Evolutionary conservation across 2,888 invertebrate genomes (phyloP).

Genomic region (Rhamphomyia laevipes): DNA sequence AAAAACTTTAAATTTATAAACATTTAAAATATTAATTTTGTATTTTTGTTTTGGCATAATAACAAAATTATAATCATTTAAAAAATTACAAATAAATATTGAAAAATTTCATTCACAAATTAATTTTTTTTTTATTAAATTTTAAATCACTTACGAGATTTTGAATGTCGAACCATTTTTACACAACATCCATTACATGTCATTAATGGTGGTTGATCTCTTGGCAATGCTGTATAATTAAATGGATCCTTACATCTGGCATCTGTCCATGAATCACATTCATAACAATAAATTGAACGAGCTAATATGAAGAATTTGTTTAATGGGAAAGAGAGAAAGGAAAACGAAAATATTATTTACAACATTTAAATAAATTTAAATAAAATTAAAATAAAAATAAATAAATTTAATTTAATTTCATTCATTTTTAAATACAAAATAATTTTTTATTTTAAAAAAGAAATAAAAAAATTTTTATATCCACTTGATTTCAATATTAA

Average conservation of each 20-base stretch:
- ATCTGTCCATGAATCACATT: conserved; percentile 89
- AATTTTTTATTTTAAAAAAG: neutral
- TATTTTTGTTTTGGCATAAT: no score
- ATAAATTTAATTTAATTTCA: neutral
- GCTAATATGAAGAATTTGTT: conserved; percentile 42
- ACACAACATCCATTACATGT: conserved; percentile 90
- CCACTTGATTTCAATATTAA: no score
- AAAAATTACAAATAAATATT: neutral
- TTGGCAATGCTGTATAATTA: conserved; percentile 79
- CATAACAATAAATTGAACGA: conserved; percentile 83
- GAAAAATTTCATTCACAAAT: no score
- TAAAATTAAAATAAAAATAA: neutral
- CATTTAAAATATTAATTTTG: neutral
- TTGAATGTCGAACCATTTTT: conserved; percentile 86
- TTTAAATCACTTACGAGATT: conserved; percentile 59
- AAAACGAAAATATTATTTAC: conserved; percentile 3
- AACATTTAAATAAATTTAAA: neutral
- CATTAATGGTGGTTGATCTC: conserved; percentile 78
- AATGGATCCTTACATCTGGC: conserved; percentile 83
- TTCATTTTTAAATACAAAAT: no score
- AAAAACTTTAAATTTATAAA: neutral
- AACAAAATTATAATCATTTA: neutral
- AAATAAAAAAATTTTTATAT: neutral
- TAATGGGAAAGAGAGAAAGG: conserved; percentile 5
- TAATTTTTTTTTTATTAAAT: neutral